Percentiles rank a stretch among this genome's conserved stretches.
phyloP scores from a whole-genome alignment of 2,888 invertebrate genomes.

The Luffia ferchaultella region DNA sequence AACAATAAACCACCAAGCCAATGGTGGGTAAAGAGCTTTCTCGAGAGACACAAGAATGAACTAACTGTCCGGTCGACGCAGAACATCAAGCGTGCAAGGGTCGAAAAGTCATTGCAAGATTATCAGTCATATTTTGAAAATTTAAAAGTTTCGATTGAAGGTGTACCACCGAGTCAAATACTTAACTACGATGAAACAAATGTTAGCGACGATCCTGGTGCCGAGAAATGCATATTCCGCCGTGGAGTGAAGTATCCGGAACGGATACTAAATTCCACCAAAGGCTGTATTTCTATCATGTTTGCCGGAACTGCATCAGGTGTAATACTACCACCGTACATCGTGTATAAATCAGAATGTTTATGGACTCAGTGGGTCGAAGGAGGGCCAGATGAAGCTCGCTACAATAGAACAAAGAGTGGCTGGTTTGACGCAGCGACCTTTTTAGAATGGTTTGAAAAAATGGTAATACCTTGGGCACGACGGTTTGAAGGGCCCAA shows the following conservation, averaged over 20 bases:
- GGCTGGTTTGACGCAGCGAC: conserved; percentile 16
- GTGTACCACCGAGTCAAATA: conserved; percentile 10
- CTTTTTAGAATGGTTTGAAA: conserved; percentile 17
- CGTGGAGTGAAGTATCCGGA: conserved; percentile 17
- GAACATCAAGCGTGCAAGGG: conserved; percentile 9
- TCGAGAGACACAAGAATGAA: conserved; percentile 10
- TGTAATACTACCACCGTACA: conserved; percentile 13
- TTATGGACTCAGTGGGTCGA: conserved; percentile 15
- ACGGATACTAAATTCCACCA: conserved; percentile 13
- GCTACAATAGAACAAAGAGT: conserved; percentile 16
- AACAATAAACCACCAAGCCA: conserved; percentile 9
- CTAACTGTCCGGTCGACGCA: conserved; percentile 12
- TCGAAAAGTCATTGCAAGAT: conserved; percentile 8
- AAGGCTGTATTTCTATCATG: conserved; percentile 16
- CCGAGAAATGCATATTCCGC: conserved; percentile 13
- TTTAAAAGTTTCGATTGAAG: conserved; percentile 9
- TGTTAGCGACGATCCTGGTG: conserved; percentile 13
- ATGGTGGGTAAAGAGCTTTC: conserved; percentile 11
- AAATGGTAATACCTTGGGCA: conserved; percentile 15
- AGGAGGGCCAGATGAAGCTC: conserved; percentile 12
- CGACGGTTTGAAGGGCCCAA: conserved; percentile 9
- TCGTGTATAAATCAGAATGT: conserved; percentile 16
- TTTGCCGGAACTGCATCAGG: conserved; percentile 15
- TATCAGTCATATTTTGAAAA: conserved; percentile 13
- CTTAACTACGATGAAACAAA: conserved; percentile 16